Base-by-base conservation (phyloP, 2,888 invertebrate species). In the Sphaerophoria rueppellii region DNA sequence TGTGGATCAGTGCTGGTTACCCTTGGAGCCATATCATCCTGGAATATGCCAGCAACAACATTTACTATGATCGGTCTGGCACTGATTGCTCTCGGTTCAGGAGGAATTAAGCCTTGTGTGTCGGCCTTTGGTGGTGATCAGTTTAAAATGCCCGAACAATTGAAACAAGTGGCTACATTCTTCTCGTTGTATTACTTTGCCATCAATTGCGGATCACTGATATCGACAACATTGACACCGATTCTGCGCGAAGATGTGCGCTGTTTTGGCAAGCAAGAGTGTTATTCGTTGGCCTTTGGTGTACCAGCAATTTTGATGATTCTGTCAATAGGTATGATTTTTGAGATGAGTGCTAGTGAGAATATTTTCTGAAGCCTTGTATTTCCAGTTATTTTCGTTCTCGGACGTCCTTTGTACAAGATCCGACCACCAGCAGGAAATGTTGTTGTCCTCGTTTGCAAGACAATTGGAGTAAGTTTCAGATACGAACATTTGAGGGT, bases 101-200 rank as follows among this genome's bases (percentile, higher is more conserved):
- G 96, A 0, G 96, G 96, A 4, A 96, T 97, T 86, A 97, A 96
- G 88, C 96, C 96, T 0, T 96, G 96, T 90, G 96, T 96, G 0
- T 93, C 95, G 0, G 95, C 96, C 0, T 96, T 96, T 89, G 96
- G 96, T 4, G 96, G 96, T 0, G 96, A 97, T 90, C 96, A 96
- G 90, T 96, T 96, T 89, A 91, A 92, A 14, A 88, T 94, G 54
- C 94, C 94, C 0, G 92, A 93, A 61, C 95, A 96, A 91, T 93
- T 94, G 14, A 93, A 93, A 83, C 94, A 95, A 88, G 92, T 96
- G 55, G 93, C 94, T 0, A 91, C 94, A 37, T 97, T 95, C 91
- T 96, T 96, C 90, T 96, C 96, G 32, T 91, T 96, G 4, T 95
- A 96, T 88, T 97, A 97, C 91, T 95, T 96, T 89, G 92, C 93